A percentile compares a stretch with the other conserved stretches of the same genome.
These are phyloP conservation scores for Ispidina picta DNA, from an alignment of 2,797 vertebrate species.

Conservation along the genomic window DNA sequence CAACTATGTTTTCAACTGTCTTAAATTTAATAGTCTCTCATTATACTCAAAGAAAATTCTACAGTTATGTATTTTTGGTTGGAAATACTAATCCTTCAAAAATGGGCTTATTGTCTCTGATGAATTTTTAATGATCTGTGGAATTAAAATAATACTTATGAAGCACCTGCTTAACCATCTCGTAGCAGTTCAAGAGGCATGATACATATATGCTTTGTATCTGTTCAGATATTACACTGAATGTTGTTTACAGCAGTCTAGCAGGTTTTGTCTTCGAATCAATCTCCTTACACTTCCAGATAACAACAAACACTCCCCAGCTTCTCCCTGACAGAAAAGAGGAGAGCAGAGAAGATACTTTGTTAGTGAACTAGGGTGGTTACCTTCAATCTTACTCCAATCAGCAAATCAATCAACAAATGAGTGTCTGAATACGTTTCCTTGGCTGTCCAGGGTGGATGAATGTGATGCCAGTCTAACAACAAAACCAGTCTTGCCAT, in stretches of 20 bases:
- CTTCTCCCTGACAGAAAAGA: background rate
- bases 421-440: background rate
- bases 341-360: background rate
- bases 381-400: background rate
- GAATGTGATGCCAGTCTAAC: background rate
- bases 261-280: background rate
- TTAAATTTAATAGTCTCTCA: background rate
- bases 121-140: background rate
- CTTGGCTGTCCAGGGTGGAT: background rate
- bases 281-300: background rate
- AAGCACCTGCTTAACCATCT: background rate
- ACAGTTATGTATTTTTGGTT: background rate
- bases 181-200: background rate
- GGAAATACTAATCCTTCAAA: background rate
- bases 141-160: background rate
- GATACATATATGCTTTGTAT: background rate
- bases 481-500: background rate
- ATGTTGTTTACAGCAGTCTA: background rate
- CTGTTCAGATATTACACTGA: background rate
- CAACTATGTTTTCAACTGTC: background rate
- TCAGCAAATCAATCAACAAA: background rate
- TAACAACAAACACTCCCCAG: background rate
- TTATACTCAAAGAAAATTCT: background rate
- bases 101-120: background rate
- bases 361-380: background rate